phyloP scores from a whole-genome alignment of 1,140 invertebrate genomes.

The Brachionus manjavacas region DNA sequence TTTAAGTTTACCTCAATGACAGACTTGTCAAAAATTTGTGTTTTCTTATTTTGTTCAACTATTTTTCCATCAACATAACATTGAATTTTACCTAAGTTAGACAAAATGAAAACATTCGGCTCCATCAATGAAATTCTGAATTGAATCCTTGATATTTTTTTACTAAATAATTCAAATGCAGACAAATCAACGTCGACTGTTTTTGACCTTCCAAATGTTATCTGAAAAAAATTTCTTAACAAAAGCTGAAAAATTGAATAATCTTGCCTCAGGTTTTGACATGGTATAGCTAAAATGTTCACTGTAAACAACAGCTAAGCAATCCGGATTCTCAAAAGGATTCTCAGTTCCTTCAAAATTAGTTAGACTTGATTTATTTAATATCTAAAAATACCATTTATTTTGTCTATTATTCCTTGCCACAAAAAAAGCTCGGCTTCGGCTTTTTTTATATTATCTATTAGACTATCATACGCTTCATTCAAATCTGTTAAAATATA shows the following conservation, averaged over 20 bases:
- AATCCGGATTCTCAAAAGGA: not conserved
- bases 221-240: not conserved
- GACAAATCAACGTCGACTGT: not conserved
- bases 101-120: constrained; percentile 2
- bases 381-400: not conserved
- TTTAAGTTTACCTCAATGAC: not conserved
- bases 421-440: not conserved
- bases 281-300: constrained; percentile 2
- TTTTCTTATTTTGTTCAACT: not conserved
- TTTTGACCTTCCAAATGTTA: not conserved
- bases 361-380: not conserved
- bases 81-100: not conserved
- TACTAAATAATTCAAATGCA: constrained; percentile 1
- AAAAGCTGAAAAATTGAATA: not conserved
- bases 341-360: not conserved
- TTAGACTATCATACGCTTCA: not conserved
- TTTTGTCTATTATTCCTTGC: constrained; percentile 10
- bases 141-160: constrained; percentile 35
- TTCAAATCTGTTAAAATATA: not conserved
- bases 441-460: constrained; percentile 7
- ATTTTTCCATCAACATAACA: constrained; percentile 32
- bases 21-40: constrained; percentile 13
- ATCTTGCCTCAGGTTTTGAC: not conserved
- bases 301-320: not conserved
- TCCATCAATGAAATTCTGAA: not conserved